Evolutionary conservation across 2,888 invertebrate species (phyloP).

Genomic region (Tridacna crocea): DNA sequence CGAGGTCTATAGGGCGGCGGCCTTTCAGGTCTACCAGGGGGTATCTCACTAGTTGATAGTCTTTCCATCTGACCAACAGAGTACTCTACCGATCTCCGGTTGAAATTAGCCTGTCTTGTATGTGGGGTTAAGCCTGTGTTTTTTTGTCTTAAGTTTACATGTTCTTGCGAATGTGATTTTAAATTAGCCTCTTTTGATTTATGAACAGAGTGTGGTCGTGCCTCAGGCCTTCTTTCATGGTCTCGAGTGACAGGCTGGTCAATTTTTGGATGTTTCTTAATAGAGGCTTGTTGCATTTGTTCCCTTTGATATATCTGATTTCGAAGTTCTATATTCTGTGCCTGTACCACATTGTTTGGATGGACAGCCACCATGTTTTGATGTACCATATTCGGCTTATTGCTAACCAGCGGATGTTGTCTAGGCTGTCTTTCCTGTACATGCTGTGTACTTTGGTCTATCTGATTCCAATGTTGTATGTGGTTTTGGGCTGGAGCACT

Average conservation of each 20-base stretch:
- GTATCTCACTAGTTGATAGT: constrained; percentile 13
- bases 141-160: constrained; percentile 26
- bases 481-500: constrained; percentile 8
- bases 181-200: neutral
- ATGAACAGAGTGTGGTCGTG: neutral
- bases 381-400: constrained; percentile 12
- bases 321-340: constrained; percentile 59
- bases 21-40: constrained; percentile 35
- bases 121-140: neutral
- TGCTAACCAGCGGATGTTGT: constrained; percentile 34
- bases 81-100: constrained; percentile 20
- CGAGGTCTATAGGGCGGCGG: constrained; percentile 59
- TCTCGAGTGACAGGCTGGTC: constrained; percentile 21
- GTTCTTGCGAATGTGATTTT: neutral
- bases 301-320: constrained; percentile 57
- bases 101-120: neutral
- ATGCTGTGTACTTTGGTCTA: constrained; percentile 7
- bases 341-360: constrained; percentile 86
- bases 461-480: neutral
- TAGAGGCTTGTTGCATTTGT: constrained; percentile 47
- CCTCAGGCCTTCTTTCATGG: neutral
- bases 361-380: constrained; percentile 86
- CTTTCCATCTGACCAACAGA: neutral
- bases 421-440: constrained; percentile 4
- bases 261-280: constrained; percentile 28